Base-by-base conservation (phyloP, 2,113 vertebrate genomes). In the Elephas maximus region DNA sequence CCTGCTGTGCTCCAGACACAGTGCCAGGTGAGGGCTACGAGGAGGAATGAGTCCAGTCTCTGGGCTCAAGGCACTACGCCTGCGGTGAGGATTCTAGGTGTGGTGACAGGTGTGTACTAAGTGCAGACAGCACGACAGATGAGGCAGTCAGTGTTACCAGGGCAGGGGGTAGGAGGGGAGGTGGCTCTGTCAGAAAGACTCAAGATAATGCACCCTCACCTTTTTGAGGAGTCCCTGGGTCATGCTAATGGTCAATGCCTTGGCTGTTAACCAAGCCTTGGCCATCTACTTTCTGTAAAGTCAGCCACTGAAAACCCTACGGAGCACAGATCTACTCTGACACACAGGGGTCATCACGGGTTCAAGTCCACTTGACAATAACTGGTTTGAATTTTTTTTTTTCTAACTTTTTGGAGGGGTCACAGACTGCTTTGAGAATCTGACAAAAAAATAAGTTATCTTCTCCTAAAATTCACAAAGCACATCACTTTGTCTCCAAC, bases 401-500 rank as follows among this genome's bases (percentile, higher is more conserved):
- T 23, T 53, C 21, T 57, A 15, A 33, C 45, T 80, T 53, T 51
- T 21, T 85, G 23, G 65, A 93, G 77, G 8, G 17, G 15, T 53
- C 88, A 62, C 3, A 8, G 28, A 33, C 62, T 92, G 74, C 41
- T 90, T 65, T 45, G 20, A 88, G 73, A 81, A 81, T 41, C 4
- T 1, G 62, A 73, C 11, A 21, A 78, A 92, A 88, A 84, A 86
- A 44, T 7, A 33, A 67, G 18, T 37, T 91, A 30, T 94, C 48
- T 77, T 95, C 60, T 84, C 65, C 41, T n/a, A 92, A 79, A 91
- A 53, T 1, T 63, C 48, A 92, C 60, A 41, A 93, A 71, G 51
- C 84, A 44, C 21, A 53, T 73, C 83, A 62, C 57, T 90, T 26
- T 95, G 65, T 14, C 84, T 57, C 57, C 21, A 24, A 37, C 21